Base-by-base conservation (phyloP, 2,888 invertebrate species). In the Rugalucina vietnamica region DNA sequence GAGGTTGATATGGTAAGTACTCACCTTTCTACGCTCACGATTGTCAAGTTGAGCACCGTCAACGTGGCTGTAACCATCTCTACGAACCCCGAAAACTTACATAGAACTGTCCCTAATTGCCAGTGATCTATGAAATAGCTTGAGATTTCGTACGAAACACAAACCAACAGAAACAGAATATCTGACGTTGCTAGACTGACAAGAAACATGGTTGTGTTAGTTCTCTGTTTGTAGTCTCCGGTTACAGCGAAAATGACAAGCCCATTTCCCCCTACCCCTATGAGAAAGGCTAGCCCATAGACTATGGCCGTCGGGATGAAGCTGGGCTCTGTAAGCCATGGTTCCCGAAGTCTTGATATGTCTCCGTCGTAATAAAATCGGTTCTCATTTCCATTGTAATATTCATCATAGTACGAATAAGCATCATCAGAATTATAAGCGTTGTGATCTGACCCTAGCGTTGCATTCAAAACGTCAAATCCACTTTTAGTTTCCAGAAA, bases 11-110 rank as follows among this genome's bases (percentile, higher is more conserved):
- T n/a, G n/a, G n/a, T n/a, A n/a, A 29, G n/a, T 34, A 39, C 92
- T 91, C 90, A 96, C 96, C 96, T 95, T 91, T 96, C 96, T 8
- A 95, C 88, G 60, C 95, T 95, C 81, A 96, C 95, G 1, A 95
- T 95, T 29, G 95, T 94, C 10, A 96, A 92, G 84, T 96, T 96
- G 39, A 95, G 93, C 0, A 96, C 95, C 12, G 95, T 95, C 0
- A 95, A 94, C 8, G 94, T 92, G 2, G 95, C 95, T 0, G 95
- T 95, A 49, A 95, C 90, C 83, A 95, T 94, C 85, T 95, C 95
- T 1, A 94, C 94, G 87, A 94, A 95, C 21, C 94, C 93, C 0
- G 95, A 94, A 78, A 95, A 81, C 90, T 95, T 95, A 91, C 96
- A 96, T 43, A 95, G 90, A 21, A 94, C 91, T 21, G 93, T 93